Evolutionary conservation across 92 coral and sea anemone genomes (phyloP).

Genomic region (Parazoanthus atlanticus): DNA sequence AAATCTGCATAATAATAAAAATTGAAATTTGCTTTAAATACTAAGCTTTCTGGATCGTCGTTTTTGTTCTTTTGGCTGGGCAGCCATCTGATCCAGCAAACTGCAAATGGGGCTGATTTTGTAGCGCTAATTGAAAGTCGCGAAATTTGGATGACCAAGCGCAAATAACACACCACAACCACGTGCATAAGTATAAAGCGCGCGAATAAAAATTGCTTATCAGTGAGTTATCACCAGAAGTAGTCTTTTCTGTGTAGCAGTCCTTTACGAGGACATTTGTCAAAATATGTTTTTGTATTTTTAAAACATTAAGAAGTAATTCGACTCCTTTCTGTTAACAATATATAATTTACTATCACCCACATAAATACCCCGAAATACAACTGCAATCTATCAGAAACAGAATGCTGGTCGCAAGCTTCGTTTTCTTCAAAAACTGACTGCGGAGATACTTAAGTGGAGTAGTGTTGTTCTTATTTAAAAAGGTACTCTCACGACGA

Average conservation of each 20-base stretch:
- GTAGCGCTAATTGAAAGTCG: background rate
- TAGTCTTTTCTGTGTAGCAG: background rate
- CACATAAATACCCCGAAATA: too few relatives aligned
- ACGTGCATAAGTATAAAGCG: background rate
- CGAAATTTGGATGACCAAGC: background rate
- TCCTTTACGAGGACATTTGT: background rate
- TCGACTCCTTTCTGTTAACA: background rate
- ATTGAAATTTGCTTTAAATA: background rate
- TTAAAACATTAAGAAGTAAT: background rate
- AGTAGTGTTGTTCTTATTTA: too few relatives aligned
- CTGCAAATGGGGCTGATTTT: background rate
- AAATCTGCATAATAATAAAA: background rate
- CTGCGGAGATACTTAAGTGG: too few relatives aligned
- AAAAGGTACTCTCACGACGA: too few relatives aligned
- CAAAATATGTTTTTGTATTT: background rate
- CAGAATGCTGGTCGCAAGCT: background rate
- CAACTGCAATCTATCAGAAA: too few relatives aligned
- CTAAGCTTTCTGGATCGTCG: conserved; percentile 9
- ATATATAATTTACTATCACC: too few relatives aligned
- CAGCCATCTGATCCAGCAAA: conserved; percentile 8
- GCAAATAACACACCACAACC: background rate
- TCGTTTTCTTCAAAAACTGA: too few relatives aligned
- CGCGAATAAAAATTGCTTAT: background rate
- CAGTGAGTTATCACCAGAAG: background rate
- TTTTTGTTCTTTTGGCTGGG: background rate